Evolutionary conservation across 92 coral and sea anemone genomes (phyloP), one percentile per base, ranked within the genome.

Genomic region (Montipora capitata): DNA sequence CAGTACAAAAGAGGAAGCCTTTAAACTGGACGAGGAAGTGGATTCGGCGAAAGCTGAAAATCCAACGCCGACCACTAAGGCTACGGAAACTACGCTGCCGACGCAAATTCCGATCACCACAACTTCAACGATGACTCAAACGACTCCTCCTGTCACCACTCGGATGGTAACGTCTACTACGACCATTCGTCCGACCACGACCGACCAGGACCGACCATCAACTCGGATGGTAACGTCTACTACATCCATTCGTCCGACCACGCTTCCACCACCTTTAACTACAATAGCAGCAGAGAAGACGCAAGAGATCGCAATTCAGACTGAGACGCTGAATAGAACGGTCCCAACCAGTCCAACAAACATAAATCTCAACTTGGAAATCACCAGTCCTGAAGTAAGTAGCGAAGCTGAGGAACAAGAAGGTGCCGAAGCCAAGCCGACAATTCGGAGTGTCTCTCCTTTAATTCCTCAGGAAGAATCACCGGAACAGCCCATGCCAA

Each of bases 311-410:
- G 48, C 27, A 11, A 84, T 74, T 10, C 74, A 74, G 70, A 56
- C 88, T 17, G 88, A 15, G 45, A 84, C 66, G 15, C 88, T 73
- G 5, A 82, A 72, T 56, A 56, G 79, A 16, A 76, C 79, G 12
- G 16, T 73, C 3, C 87, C 78, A 42, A 71, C 68, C 2, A 58
- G 62, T 7, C 74, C 74, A 10, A 43, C 88, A 18, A 84, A 84
- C 88, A 84, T 84, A 15, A 74, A 84, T 27, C 82, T 84, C 15
- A 84, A 84, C 40, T 16, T 84, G 18, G 88, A 84, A 64, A 84
- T 84, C 20, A 82, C 66, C 1, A 69, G 17, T 5, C 44, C 42
- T 17, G 88, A 57, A 5, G 87, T 71, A 5, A 48, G 20, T 13
- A 54, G 64, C 63, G 62, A 84, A 52, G 51, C 88, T 4, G 74